Conservation (phyloP, 1,140 invertebrate species). For the Globodera ellingtonae region DNA sequence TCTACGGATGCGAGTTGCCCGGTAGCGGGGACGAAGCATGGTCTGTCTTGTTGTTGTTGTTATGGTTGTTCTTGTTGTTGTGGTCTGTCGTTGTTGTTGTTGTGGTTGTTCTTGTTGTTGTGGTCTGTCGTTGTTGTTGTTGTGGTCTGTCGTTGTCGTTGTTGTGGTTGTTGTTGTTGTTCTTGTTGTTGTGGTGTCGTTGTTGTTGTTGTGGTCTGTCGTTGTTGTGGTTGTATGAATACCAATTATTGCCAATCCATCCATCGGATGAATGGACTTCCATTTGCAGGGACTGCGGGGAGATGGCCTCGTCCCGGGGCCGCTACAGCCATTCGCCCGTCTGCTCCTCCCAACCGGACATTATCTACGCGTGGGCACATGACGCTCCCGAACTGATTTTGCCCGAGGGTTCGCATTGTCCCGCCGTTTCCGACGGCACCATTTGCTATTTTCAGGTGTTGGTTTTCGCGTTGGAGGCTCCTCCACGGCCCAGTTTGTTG, state of each 20-base stretch:
- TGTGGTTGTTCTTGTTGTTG: no score
- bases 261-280: background rate
- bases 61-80: background rate
- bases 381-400: constrained; percentile 84
- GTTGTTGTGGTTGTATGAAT: no score
- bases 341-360: constrained; percentile 70
- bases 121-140: no score
- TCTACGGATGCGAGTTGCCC: constrained; percentile 85
- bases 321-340: constrained; percentile 56
- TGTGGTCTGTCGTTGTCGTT: background rate
- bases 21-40: constrained; percentile 79
- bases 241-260: no score
- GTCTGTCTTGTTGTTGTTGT: constrained; percentile 71
- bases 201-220: background rate
- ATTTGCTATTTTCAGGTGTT: constrained; percentile 62
- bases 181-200: no score
- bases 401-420: constrained; percentile 73
- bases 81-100: no score
- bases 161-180: no score
- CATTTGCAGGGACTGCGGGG: constrained; percentile 80
- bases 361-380: constrained; percentile 94
- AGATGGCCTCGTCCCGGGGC: constrained; percentile 75
- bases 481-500: constrained; percentile 69
- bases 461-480: constrained; percentile 70
- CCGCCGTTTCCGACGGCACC: background rate